Evolutionary conservation across 2,797 vertebrate genomes (phyloP).

Genomic region (Scolopax bukidnonensis): DNA sequence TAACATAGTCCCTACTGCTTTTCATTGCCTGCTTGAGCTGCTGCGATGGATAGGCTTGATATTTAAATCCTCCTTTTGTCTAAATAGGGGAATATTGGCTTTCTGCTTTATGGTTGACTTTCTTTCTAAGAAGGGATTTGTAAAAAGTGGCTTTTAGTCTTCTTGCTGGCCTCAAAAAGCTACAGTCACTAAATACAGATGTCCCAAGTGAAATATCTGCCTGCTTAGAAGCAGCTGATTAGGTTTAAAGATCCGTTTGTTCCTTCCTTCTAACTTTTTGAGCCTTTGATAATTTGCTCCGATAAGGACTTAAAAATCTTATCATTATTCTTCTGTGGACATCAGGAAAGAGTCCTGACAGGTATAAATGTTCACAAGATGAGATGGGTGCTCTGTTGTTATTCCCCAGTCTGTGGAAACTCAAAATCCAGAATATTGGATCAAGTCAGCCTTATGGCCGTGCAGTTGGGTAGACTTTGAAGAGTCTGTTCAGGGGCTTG

Average conservation of each 20-base stretch:
- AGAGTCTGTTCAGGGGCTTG: background rate
- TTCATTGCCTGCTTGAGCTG: background rate
- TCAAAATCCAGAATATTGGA: background rate
- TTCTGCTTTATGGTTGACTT: background rate
- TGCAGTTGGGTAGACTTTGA: background rate
- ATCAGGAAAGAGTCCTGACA: background rate
- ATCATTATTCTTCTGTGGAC: background rate
- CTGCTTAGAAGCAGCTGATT: background rate
- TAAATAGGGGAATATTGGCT: background rate
- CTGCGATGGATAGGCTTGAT: background rate
- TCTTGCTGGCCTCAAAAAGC: background rate
- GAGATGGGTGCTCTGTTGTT: background rate
- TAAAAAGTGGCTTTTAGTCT: background rate
- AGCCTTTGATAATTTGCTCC: background rate
- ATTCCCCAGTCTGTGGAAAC: background rate
- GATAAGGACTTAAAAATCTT: background rate
- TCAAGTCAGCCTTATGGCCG: background rate
- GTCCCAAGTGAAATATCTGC: background rate
- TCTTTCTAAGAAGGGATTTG: slow-evolving; percentile 15
- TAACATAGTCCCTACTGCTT: background rate
- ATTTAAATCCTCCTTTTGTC: background rate
- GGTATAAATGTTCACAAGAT: background rate
- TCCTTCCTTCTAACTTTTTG: background rate
- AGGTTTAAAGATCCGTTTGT: background rate
- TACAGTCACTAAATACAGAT: background rate